Base-by-base conservation (phyloP, 2,888 invertebrate genomes). In the Drosophila limbata region DNA sequence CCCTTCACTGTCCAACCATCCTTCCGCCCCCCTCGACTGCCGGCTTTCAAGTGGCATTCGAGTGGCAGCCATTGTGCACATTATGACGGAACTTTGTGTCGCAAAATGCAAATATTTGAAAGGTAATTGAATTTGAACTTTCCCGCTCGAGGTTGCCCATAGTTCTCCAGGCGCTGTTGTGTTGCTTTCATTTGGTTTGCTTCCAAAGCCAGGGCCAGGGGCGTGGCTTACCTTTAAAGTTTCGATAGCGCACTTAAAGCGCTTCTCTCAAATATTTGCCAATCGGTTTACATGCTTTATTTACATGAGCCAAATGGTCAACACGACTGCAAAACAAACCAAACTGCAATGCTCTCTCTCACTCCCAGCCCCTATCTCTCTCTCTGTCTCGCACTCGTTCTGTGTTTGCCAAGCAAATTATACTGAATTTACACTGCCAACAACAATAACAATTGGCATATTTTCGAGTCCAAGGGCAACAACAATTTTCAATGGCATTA, bases 1-100 rank as follows among this genome's bases (percentile, higher is more conserved):
- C n/a, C n/a, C n/a, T n/a, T n/a, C n/a, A n/a, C 44, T 47, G 28
- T 19, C 19, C 31, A 25, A 2, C 13, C 44, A 21, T 13, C 13
- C 19, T 13, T 15, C 13, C 15, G 4, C 2, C n/a, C 57, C 44
- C 19, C n/a, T 45, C 35, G 44, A 51, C 78, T 55, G 60, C 52
- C 53, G 76, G 63, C 66, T 79, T 88, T 85, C 89, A 85, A 85
- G 85, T 89, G 85, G 89, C 81, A 88, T 88, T 89, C 88, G 84
- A 85, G 85, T 85, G 89, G 85, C 89, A 83, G 89, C 88, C 86
- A 89, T 89, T 86, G 89, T 86, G 89, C 88, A 86, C 84, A 89
- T 86, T 86, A 86, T 89, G 89, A 85, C 80, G 85, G 81, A 89
- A 86, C 89, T 86, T 86, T 86, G 89, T 86, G 89, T 86, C 86